Evolutionary conservation across 2,113 vertebrate species (phyloP).

Genomic region (Strigops habroptila): DNA sequence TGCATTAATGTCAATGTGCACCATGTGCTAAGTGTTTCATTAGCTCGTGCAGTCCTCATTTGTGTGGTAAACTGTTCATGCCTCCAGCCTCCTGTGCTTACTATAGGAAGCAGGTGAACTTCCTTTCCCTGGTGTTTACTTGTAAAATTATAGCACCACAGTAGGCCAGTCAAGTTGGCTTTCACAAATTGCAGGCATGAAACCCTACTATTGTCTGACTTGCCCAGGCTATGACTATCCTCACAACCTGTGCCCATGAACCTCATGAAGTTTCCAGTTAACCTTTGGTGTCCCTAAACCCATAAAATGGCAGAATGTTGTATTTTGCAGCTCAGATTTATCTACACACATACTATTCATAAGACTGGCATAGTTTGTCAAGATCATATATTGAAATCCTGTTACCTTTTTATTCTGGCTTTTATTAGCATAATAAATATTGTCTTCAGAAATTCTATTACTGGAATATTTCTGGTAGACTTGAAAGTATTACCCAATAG

Average conservation of each 20-base stretch:
- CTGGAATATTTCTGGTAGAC: not conserved
- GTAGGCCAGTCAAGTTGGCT: not conserved
- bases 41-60: not conserved
- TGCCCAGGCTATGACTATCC: not conserved
- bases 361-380: not conserved
- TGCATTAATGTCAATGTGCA: not conserved
- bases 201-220: not conserved
- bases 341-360: accelerated
- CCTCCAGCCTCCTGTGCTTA: not conserved
- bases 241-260: not conserved
- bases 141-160: not conserved
- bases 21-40: not conserved
- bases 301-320: not conserved
- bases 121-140: not conserved
- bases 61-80: not conserved
- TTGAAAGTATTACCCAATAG: not conserved
- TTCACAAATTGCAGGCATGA: not conserved
- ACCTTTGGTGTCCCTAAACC: not conserved
- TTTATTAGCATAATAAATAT: not conserved
- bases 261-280: not conserved
- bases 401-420: not conserved
- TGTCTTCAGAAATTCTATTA: not conserved
- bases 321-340: not conserved
- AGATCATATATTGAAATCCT: not conserved
- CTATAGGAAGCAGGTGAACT: not conserved